Conservation (phyloP, 2,797 vertebrate species). For the Eptatretus atami region DNA sequence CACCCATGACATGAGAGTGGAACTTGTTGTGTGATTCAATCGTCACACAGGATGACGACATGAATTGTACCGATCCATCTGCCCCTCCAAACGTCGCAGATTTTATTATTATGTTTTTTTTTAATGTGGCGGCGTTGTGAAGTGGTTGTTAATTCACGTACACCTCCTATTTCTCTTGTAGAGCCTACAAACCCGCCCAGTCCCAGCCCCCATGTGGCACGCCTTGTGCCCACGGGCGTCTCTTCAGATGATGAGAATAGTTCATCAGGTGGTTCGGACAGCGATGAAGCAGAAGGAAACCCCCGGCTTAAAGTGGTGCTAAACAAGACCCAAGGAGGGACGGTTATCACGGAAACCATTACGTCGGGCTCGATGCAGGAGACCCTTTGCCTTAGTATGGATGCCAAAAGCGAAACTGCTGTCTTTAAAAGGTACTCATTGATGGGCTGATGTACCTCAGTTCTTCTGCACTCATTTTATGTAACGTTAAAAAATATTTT, state of each 20-base stretch:
- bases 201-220: background rate
- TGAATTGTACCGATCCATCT: too few relatives aligned
- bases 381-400: constrained; percentile 16
- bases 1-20: too few relatives aligned
- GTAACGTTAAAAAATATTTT: too few relatives aligned
- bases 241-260: constrained; percentile 21
- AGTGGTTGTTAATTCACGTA: too few relatives aligned
- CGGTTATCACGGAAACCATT: constrained; percentile 16
- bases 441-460: accelerated
- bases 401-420: constrained; percentile 23
- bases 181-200: background rate
- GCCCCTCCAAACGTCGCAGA: too few relatives aligned
- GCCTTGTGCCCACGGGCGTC: constrained; percentile 2
- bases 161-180: too few relatives aligned
- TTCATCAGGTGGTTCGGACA: constrained; percentile 35
- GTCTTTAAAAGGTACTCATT: constrained; percentile 19
- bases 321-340: background rate
- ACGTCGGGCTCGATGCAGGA: constrained; percentile 19
- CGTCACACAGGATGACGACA: too few relatives aligned
- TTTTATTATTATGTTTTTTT: too few relatives aligned
- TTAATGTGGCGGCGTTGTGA: too few relatives aligned
- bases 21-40: too few relatives aligned
- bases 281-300: constrained; percentile 20
- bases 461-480: too few relatives aligned
- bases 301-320: background rate